Conservation (phyloP, 1,140 invertebrate species). For the Pseudoatta argentina region DNA sequence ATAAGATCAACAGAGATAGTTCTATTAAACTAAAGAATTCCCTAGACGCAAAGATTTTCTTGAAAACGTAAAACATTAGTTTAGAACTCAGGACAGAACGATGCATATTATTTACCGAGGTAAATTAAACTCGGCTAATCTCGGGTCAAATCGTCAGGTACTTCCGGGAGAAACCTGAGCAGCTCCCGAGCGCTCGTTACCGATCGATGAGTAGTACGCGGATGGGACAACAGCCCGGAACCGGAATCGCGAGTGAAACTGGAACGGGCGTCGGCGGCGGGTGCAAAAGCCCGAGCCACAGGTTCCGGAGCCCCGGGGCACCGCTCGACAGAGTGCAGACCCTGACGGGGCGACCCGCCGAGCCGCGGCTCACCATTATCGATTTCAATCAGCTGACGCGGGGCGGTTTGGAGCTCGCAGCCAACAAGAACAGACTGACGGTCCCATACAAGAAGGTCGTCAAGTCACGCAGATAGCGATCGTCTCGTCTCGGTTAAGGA, state of each 20-base stretch:
- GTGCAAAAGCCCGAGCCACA: constrained; percentile 83
- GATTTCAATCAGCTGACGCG: constrained; percentile 91
- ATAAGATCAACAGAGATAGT: background rate
- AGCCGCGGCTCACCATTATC: constrained; percentile 90
- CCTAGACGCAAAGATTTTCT: background rate
- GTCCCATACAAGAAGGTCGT: constrained; percentile 51
- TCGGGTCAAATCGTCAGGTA: constrained; percentile 75
- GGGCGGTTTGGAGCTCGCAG: constrained; percentile 87
- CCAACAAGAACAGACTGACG: constrained; percentile 75
- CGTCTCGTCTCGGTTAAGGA: background rate
- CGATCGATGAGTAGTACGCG: constrained; percentile 84
- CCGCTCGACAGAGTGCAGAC: constrained; percentile 73
- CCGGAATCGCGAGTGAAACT: constrained; percentile 73
- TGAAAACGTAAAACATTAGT: background rate
- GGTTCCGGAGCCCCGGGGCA: constrained; percentile 83
- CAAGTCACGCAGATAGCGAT: constrained; percentile 67
- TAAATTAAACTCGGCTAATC: constrained; percentile 35
- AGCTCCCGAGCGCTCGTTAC: constrained; percentile 70
- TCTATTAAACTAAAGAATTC: background rate
- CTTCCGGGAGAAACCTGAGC: constrained; percentile 77
- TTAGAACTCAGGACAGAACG: background rate
- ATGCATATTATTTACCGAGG: background rate
- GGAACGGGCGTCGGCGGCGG: constrained; percentile 73
- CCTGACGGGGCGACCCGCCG: constrained; percentile 69
- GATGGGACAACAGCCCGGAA: constrained; percentile 76